Evolutionary conservation across 2,888 invertebrate genomes (phyloP), one percentile per base, ranked within the genome.

Genomic region (Nomada lathburiana): DNA sequence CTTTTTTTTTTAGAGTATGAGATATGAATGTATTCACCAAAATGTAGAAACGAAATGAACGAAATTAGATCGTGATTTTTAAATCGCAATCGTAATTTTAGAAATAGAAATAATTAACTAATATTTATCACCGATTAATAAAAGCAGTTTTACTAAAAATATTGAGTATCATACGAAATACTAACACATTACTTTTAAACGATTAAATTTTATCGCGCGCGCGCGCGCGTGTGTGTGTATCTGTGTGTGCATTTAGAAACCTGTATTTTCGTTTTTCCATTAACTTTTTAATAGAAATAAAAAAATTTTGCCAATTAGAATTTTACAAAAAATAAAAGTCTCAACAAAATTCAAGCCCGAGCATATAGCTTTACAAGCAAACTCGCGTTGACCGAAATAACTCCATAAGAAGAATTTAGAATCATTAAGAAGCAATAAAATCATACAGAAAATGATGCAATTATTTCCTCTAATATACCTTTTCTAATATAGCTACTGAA

Each of bases 401-500:
- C 89, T 83, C 88, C 4, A 86, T 80, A 76, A 84, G 86, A 76
- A 88, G 72, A 82, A 80, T 85, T 84, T 86, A 82, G 70, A 76
- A 85, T 81, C 63, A 83, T 80, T 87, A 72, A 74, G 85, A 81
- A 26, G 26, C 26, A 26, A 26, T 26, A 68, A 86, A 89, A 87
- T 88, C 77, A 89, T 91, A 89, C 77, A 91, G 64, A 89, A 91
- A 89, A 86, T 87, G 86, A 84, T 87, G 84, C 85, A 84, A 90
- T 84, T 86, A 80, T 79, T 74, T 82, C 59, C 3, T 50, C 57
- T 84, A 36, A 85, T 79, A 82, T 83, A 84, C 75, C 85, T 82
- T 52, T 83, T 85, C 88, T 63, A 11, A 81, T 80, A 86, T 87
- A 89, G 81, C 86, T 86, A 85, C 82, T 86, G 82, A 47, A 47